Base-by-base conservation (phyloP, 2,888 invertebrate species). In the Listrodromus nycthemerus region DNA sequence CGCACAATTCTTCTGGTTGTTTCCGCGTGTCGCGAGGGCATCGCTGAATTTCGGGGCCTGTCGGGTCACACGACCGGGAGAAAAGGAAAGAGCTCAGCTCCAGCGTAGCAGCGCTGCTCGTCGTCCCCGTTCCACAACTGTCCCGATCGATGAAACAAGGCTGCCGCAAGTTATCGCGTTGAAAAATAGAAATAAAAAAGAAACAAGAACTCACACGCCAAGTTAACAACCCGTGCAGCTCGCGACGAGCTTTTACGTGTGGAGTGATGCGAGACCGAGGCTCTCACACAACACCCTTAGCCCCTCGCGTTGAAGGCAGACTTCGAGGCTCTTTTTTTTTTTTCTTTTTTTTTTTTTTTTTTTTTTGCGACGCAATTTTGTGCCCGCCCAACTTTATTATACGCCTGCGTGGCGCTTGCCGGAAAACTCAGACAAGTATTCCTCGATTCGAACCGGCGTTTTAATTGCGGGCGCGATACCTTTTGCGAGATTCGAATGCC, bases 241-340 rank as follows among this genome's bases (percentile, higher is more conserved):
- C 66, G 58, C 76, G 61, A 45, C 71, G 84, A 67, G 80, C 76
- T 80, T 80, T 80, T 76, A 67, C 70, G 75, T 63, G 67, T 78
- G 52, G 66, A 71, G 79, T 75, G 82, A 76, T 71, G 75, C 45
- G 76, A 77, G 63, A 79, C 71, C 71, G 65, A 73, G 58, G 41
- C 77, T 66, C 61, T 37, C 52, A 2, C 24, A 55, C 24, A 13
- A 19, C 70, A n/a, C n/a, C 30, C 50, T 66, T 65, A 66, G 33
- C 21, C 37, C n/a, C 67, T 45, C 71, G 76, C 73, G 69, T 45
- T 74, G 74, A 77, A 77, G 30, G 70, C 70, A 79, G 58, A 74
- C 63, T 74, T 78, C 69, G 41, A 67, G n/a, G n/a, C n/a, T n/a
- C n/a, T n/a, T n/a, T n/a, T n/a, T n/a, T 78, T 82, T 82, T 73